Conservation (phyloP, 2,797 vertebrate species). For the Phoebastria nigripes region DNA sequence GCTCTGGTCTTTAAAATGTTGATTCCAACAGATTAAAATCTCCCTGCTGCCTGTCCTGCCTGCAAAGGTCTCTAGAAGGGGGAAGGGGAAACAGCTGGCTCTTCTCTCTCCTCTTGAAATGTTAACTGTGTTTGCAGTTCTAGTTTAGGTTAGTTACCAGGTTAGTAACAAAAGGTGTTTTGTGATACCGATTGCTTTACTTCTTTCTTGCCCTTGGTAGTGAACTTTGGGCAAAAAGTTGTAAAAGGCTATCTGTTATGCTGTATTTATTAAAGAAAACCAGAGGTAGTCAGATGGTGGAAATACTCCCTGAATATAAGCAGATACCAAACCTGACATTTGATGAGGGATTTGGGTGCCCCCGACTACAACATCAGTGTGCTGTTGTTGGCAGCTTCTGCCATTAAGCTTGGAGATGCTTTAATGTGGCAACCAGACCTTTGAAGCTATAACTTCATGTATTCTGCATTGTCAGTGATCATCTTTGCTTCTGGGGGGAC, state of each 20-base stretch:
- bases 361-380: background rate
- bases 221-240: background rate
- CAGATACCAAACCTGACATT: background rate
- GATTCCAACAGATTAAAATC: background rate
- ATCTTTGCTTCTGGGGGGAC: background rate
- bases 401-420: background rate
- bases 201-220: background rate
- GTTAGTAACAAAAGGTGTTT: background rate
- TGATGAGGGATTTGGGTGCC: background rate
- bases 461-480: background rate
- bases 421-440: background rate
- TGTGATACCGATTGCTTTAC: background rate
- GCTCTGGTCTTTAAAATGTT: conserved; percentile 23
- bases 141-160: background rate
- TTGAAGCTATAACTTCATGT: background rate
- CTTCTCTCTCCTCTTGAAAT: background rate
- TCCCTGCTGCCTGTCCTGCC: background rate
- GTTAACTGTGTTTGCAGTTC: conserved; percentile 14
- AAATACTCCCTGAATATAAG: background rate
- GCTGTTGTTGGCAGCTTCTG: background rate
- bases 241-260: background rate
- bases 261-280: background rate
- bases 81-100: conserved; percentile 22
- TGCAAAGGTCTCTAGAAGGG: background rate
- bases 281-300: background rate